These are phyloP conservation scores for Macrosteles quadrilineatus DNA, from an alignment of 1,140 invertebrate species.

Conservation along the genomic window DNA sequence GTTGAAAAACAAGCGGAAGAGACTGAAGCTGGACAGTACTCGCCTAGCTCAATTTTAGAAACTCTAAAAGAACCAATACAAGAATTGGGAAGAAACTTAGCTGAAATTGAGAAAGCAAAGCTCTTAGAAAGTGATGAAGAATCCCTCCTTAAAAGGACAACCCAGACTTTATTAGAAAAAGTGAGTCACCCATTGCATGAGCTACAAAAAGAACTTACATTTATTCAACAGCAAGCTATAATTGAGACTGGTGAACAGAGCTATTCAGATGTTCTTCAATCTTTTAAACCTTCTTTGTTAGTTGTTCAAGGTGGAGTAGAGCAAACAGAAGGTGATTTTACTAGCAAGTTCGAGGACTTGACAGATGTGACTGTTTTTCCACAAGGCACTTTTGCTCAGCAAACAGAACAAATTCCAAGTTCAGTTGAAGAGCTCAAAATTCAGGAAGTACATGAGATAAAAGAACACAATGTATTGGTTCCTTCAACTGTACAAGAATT, in stretches of 20 bases:
- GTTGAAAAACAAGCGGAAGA: constrained; percentile 47
- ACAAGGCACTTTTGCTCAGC: constrained; percentile 25
- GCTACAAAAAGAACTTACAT: constrained; percentile 61
- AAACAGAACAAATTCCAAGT: too few relatives aligned
- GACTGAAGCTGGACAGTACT: constrained; percentile 36
- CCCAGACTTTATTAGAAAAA: constrained; percentile 40
- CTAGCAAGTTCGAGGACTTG: constrained; percentile 34
- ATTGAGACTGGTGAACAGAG: constrained; percentile 54
- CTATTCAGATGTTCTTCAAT: constrained; percentile 30
- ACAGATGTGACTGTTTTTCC: constrained; percentile 29
- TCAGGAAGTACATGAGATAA: too few relatives aligned
- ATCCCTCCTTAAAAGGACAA: constrained; percentile 36
- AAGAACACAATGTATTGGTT: constrained; percentile 6
- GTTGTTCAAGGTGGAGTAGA: constrained; percentile 34
- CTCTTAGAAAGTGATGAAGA: constrained; percentile 18
- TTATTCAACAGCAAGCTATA: constrained; percentile 68
- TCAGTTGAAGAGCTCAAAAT: constrained; percentile 28
- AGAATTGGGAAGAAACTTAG: constrained; percentile 41
- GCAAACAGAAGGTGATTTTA: constrained; percentile 32
- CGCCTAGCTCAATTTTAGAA: constrained; percentile 52
- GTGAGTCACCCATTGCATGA: constrained; percentile 53
- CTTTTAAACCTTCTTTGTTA: constrained; percentile 34
- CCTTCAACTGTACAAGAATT: constrained; percentile 27
- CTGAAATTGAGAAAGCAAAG: constrained; percentile 35
- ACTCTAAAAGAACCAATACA: constrained; percentile 55